phyloP scores from a whole-genome alignment of 2,113 vertebrate species.

The Campylomormyrus tamandua region DNA sequence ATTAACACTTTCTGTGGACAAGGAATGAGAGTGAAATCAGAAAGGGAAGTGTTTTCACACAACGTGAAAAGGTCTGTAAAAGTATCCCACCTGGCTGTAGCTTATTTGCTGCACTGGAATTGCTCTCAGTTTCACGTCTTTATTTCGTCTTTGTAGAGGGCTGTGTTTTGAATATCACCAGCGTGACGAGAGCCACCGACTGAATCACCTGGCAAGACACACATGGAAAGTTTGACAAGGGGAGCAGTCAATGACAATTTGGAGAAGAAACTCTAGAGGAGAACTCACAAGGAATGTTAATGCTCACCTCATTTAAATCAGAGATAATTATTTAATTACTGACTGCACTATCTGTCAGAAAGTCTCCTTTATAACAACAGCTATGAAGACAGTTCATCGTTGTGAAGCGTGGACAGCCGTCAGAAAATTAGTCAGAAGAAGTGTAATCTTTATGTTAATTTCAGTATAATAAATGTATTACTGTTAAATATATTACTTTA shows the following conservation, averaged over 20 bases:
- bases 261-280: not conserved
- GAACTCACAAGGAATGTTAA: not conserved
- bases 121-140: not conserved
- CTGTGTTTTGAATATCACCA: not conserved
- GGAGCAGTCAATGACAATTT: slow-evolving; percentile 5
- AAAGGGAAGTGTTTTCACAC: not conserved
- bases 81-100: not conserved
- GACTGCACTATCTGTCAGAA: not conserved
- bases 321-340: slow-evolving; percentile 7
- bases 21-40: not conserved
- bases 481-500: not conserved
- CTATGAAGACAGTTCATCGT: not conserved
- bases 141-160: not conserved
- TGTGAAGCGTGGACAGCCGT: not conserved
- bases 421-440: not conserved
- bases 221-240: not conserved
- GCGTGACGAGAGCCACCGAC: not conserved
- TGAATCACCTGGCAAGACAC: not conserved
- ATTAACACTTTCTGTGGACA: not conserved
- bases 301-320: not conserved
- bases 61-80: not conserved
- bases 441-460: not conserved
- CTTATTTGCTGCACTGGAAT: not conserved
- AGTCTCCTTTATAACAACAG: not conserved
- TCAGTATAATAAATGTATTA: not conserved